Base-by-base conservation (phyloP, 1,140 invertebrate genomes). In the Heliconius himera region DNA sequence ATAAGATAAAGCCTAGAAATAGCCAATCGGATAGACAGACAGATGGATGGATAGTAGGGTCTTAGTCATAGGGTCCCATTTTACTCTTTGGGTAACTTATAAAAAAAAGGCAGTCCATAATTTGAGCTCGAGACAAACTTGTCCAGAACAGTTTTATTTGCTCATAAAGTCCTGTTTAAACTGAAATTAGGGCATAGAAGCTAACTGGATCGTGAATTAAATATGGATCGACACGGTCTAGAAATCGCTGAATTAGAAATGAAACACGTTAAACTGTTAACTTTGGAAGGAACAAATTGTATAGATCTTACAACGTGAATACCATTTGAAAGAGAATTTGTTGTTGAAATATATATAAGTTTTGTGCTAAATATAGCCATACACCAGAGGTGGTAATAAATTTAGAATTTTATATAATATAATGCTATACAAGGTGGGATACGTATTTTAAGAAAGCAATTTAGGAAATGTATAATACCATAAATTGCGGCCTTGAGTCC, bases 181-280 rank as follows among this genome's bases (percentile, higher is more conserved):
- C 49, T 33, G 51, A 78, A 78, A 78, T 73, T 73, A 78, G 70
- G 22, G 29, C 70, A 72, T 78, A 66, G 38, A 76, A 46, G 56
- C 60, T 70, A 76, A 70, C 56, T 76, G 41, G n/a, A 13, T 46
- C 3, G 13, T 76, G 38, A 76, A 76, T 76, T 76, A 76, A 70
- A 70, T 70, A 76, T 76, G 22, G 33, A 16, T 56, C 56, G 41
- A 49, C 60, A 70, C 33, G 33, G 41, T 66, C 54, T n/a, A 36
- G 74, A 29, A 66, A 66, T 29, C 60, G 5, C 60, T 66, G 60
- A 66, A 66, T 66, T 66, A 66, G 60, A 66, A 66, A 66, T 66
- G 22, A 29, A 66, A 26, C 60, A 66, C 9, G 60, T 66, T 66
- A 29, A 66, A 66, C 60, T 66, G 60, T 66, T 66, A 66, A 66